phyloP scores from a whole-genome alignment of 2,797 vertebrate species.

The Myotis pilosus region DNA sequence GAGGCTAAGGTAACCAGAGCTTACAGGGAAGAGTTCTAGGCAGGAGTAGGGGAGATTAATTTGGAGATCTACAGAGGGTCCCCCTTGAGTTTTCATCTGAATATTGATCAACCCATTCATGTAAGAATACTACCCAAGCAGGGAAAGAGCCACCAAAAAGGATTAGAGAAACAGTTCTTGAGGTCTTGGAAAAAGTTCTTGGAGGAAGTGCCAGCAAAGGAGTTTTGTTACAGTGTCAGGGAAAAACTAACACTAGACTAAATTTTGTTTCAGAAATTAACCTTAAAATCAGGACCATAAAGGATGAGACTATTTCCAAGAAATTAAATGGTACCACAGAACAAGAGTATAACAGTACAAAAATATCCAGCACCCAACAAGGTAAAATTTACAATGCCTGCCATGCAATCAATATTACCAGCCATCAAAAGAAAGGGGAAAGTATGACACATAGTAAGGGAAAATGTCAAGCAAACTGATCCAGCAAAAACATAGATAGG shows the following conservation, averaged over 20 bases:
- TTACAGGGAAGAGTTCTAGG: background rate
- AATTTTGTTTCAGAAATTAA: background rate
- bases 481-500: background rate
- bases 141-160: background rate
- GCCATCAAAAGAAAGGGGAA: background rate
- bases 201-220: background rate
- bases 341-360: background rate
- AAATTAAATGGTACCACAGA: conserved; percentile 16
- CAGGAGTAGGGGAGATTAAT: background rate
- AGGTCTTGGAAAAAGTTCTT: background rate
- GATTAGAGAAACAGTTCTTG: background rate
- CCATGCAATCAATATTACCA: background rate
- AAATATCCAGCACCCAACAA: background rate
- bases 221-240: background rate
- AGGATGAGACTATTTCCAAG: background rate
- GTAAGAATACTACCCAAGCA: background rate
- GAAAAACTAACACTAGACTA: background rate
- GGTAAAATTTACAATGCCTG: background rate
- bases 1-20: background rate
- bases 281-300: conserved; percentile 6
- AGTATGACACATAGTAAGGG: background rate
- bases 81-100: background rate
- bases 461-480: background rate
- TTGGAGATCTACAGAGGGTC: background rate
- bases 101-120: background rate